Conservation (phyloP, 2,113 vertebrate species). For the Carlito syrichta region DNA sequence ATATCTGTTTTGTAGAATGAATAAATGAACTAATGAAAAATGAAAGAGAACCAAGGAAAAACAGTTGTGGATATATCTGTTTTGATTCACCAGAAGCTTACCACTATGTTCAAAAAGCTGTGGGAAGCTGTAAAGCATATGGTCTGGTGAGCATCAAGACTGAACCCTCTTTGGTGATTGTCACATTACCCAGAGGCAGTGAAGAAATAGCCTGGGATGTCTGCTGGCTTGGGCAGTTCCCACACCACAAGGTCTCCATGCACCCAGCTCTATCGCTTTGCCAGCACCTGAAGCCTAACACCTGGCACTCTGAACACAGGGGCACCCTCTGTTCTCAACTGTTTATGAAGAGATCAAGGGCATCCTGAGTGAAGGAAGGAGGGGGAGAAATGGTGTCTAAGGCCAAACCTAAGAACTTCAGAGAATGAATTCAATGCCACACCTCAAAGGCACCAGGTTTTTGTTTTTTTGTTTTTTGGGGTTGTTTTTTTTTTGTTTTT, state of each 20-base stretch:
- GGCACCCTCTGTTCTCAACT: conserved; percentile 49
- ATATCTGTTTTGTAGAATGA: not conserved
- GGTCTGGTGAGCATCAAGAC: not conserved
- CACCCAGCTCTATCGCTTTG: conserved; percentile 13
- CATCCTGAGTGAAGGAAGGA: conserved; percentile 57
- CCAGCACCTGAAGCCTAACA: not conserved
- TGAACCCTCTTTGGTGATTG: not conserved
- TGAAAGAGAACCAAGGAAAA: not conserved
- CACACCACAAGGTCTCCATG: not conserved
- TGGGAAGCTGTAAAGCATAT: not conserved
- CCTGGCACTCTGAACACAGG: conserved; percentile 18
- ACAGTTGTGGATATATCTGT: not conserved
- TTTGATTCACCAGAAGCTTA: not conserved
- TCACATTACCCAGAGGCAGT: not conserved
- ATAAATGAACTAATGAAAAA: not conserved
- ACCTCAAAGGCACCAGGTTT: not conserved
- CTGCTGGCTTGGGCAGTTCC: not conserved
- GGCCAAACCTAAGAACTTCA: conserved; percentile 37
- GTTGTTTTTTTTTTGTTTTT: not conserved
- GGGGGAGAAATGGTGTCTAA: conserved; percentile 6
- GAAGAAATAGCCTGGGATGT: not conserved
- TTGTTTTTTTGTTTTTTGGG: not conserved
- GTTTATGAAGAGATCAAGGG: conserved; percentile 73
- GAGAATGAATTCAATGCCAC: conserved; percentile 22
- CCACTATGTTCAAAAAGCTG: not conserved